These are phyloP conservation scores for Nasonia longicornis DNA, from an alignment of 1,140 invertebrate species.

Conservation along the genomic window DNA sequence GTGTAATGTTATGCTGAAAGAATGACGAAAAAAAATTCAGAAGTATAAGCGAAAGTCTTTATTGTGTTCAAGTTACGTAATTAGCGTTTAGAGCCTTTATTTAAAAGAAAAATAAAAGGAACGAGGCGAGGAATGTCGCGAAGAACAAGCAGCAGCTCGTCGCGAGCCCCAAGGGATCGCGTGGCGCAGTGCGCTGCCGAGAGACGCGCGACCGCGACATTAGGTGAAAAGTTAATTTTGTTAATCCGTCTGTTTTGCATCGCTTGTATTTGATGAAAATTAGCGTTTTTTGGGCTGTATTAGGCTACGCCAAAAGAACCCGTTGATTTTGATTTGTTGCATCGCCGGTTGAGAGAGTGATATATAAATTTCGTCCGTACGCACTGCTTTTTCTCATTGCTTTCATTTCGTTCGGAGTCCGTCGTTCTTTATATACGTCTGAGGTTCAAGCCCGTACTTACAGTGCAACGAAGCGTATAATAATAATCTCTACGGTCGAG, in stretches of 20 bases:
- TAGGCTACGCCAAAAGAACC: conserved; percentile 13
- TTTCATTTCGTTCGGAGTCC: conserved; percentile 19
- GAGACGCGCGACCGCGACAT: conserved; percentile 1
- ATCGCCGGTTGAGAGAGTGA: conserved; percentile 23
- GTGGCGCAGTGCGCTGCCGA: not conserved
- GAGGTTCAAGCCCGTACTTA: conserved; percentile 29
- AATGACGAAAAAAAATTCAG: not conserved
- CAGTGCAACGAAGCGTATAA: conserved; percentile 41
- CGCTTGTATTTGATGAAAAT: conserved; percentile 35
- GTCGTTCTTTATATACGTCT: conserved; percentile 11
- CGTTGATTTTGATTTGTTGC: conserved; percentile 38
- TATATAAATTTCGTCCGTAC: conserved; percentile 32
- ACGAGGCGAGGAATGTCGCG: not conserved
- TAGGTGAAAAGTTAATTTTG: conserved; percentile 40
- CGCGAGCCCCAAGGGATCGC: not conserved
- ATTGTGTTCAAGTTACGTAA: conserved; percentile 50
- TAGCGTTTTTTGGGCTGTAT: not conserved
- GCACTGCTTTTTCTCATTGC: conserved; percentile 4
- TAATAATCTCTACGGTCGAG: conserved; percentile 26
- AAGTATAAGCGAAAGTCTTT: conserved; percentile 38
- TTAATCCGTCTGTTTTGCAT: conserved; percentile 39
- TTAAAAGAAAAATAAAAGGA: conserved; percentile 32
- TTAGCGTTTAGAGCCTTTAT: conserved; percentile 46
- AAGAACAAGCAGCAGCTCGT: not conserved
- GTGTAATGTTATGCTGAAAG: conserved; percentile 40